phyloP scores from a whole-genome alignment of 2,888 invertebrate species.

The Euzetes globulus region DNA sequence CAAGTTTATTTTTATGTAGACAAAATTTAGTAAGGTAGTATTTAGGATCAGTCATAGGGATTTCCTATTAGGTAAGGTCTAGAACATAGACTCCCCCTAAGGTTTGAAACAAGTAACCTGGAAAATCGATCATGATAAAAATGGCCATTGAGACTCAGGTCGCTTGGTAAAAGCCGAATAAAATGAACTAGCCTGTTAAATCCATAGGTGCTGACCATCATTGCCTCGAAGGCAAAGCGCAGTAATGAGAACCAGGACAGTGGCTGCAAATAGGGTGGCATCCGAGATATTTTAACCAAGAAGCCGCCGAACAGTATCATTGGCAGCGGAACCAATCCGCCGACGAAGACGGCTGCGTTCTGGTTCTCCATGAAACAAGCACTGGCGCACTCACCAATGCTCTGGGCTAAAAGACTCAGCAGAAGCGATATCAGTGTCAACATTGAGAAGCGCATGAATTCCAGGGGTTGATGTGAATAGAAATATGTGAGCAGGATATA shows the following conservation, averaged over 20 bases:
- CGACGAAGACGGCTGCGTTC: conserved; percentile 18
- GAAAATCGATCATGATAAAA: no score
- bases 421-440: conserved; percentile 14
- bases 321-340: conserved; percentile 21
- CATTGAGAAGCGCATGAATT: background rate
- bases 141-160: background rate
- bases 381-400: conserved; percentile 11
- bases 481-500: conserved; percentile 14
- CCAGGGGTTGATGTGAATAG: background rate
- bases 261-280: conserved; percentile 27
- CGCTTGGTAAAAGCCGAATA: background rate
- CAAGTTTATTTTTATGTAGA: no score
- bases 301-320: conserved; percentile 34
- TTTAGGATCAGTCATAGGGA: no score
- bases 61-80: no score
- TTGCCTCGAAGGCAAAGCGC: conserved; percentile 31
- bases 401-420: conserved; percentile 24
- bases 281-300: conserved; percentile 24
- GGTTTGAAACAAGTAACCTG: no score
- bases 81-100: no score
- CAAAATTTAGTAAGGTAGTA: no score
- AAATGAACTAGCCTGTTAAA: conserved; percentile 7
- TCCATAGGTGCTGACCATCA: conserved; percentile 23
- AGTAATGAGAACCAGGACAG: conserved; percentile 29
- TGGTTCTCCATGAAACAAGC: conserved; percentile 30